Evolutionary conservation across 2,797 vertebrate genomes (phyloP).

Genomic region (Mormyrops boulengeri): DNA sequence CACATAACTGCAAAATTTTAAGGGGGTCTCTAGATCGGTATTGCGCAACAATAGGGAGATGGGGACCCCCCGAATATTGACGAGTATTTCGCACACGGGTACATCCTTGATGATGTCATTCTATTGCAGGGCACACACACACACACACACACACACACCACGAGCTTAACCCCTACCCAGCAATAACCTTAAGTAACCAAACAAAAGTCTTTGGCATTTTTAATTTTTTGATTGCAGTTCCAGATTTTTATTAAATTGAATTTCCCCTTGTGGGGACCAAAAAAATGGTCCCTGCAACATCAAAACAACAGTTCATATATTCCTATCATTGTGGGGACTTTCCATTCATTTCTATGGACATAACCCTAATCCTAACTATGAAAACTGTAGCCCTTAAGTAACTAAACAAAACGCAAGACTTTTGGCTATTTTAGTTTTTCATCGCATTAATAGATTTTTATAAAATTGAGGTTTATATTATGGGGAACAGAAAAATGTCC

Average conservation of each 20-base stretch:
- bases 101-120: not conserved
- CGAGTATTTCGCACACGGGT: not conserved
- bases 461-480: not conserved
- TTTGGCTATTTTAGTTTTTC: not conserved
- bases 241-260: not conserved
- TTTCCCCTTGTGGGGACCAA: not conserved
- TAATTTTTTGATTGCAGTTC: not conserved
- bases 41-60: too few relatives aligned
- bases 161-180: not conserved
- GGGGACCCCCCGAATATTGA: too few relatives aligned
- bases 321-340: not conserved
- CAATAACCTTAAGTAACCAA: not conserved
- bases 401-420: not conserved
- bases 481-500: too few relatives aligned
- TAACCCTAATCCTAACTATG: too few relatives aligned
- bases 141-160: not conserved
- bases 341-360: not conserved
- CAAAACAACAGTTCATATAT: not conserved
- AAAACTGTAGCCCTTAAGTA: not conserved
- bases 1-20: not conserved
- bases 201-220: not conserved
- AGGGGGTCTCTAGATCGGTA: too few relatives aligned
- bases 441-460: not conserved
- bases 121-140: not conserved
- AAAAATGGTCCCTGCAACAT: not conserved